Evolutionary conservation across 1,140 invertebrate species (phyloP), one percentile per base, ranked within the genome.

Genomic region (Pristionchus pacificus): DNA sequence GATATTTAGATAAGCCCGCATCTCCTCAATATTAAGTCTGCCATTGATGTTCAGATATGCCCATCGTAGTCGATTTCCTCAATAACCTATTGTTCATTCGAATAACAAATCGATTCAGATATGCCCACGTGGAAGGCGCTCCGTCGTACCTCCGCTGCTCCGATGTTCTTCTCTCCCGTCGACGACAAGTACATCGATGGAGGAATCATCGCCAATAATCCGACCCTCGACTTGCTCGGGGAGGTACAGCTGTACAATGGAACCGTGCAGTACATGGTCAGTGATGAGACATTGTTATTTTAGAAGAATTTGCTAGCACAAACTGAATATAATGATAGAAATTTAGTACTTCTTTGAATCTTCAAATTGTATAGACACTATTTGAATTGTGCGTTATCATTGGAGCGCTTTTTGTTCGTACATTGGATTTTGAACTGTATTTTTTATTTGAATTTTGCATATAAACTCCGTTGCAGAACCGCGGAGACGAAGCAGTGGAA

Each of bases 131-230:
- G 76, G 78, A 80, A 79, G 57, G 78, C 71, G 14, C 73, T 77
- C 55, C 65, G 74, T 38, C 55, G 77, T 25, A 70, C 79, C 2
- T 76, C 77, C 29, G 77, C 77, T 6, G 76, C 74, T 30, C 57
- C 70, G 25, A 74, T 69, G 27, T 66, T 72, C 31, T 74, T 78
- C 66, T 77, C 70, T 27, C 76, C 70, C 55, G 61, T 71, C 74
- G 91, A 90, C 80, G 91, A 90, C 25, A 85, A 88, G 66, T 97
- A 91, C 81, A 84, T 97, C 24, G 95, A 98, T 84, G 95, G 95
- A 24, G 95, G 95, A 24, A 85, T 98, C 3, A 94, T 97, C 69
- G 90, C 94, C 0, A 98, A 98, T 83, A 98, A 98, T 84, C 95
- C 95, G 0, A 96, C 95, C 0, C 83, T 97, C 58, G 95, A 97